These are phyloP conservation scores for Salvelinus alpinus DNA, from an alignment of 2,113 vertebrate species.

Conservation along the genomic window DNA sequence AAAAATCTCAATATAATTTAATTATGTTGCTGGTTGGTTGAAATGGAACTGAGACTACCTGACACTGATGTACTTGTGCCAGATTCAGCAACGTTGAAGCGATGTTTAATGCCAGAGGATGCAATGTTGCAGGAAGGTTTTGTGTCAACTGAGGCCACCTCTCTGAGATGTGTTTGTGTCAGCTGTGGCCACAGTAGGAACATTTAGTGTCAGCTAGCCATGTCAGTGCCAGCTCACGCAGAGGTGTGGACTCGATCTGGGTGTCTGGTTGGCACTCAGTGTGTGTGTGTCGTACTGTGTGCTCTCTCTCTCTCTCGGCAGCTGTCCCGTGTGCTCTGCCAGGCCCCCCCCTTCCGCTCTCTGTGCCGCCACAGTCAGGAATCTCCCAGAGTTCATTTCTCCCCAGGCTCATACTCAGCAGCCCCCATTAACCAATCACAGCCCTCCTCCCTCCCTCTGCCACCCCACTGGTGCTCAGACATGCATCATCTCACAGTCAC, in stretches of 20 bases:
- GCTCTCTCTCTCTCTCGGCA: not conserved
- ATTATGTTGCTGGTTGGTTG: not conserved
- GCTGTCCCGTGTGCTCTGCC: not conserved
- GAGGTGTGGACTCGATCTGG: not conserved
- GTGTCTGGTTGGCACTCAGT: constrained; percentile 13
- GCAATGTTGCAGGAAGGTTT: not conserved
- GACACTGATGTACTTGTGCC: no score
- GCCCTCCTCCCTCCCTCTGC: not conserved
- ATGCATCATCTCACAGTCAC: no score
- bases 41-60: no score
- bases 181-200: not conserved
- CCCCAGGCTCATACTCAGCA: not conserved
- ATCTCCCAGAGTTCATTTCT: not conserved
- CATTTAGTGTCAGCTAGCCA: not conserved
- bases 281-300: constrained; percentile 14
- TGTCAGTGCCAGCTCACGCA: not conserved
- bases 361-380: not conserved
- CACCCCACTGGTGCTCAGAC: not conserved
- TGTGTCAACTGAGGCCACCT: not conserved
- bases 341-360: not conserved
- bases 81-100: not conserved
- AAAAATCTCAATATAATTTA: no score
- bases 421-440: not conserved
- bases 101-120: not conserved
- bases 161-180: not conserved